phyloP scores from a whole-genome alignment of 2,888 invertebrate genomes.

The Drosophila recens region DNA sequence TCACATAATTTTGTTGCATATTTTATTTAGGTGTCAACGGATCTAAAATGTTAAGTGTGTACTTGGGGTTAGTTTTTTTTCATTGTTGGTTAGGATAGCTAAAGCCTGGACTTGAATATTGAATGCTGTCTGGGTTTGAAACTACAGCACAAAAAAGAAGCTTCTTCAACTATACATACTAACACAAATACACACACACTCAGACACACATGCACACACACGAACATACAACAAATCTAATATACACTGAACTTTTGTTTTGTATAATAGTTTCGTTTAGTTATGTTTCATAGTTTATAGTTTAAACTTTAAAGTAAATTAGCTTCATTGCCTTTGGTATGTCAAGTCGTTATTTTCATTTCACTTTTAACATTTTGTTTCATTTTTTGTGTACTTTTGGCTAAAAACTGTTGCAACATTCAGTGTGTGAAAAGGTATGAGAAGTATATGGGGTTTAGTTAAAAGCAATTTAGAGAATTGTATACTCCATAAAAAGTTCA shows the following conservation, averaged over 20 bases:
- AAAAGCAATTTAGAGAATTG: constrained; percentile 6
- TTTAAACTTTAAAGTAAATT: constrained; percentile 70
- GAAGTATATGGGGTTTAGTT: constrained; percentile 32
- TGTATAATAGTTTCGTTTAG: constrained; percentile 36
- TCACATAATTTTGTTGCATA: constrained; percentile 32
- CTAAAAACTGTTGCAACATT: constrained; percentile 46
- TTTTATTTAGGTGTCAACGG: constrained; percentile 47
- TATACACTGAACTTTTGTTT: constrained; percentile 48
- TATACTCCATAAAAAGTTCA: constrained; percentile 33
- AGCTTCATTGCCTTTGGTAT: constrained; percentile 72
- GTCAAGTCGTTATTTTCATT: constrained; percentile 39
- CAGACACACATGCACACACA: constrained; percentile 5
- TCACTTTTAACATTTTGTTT: constrained; percentile 32
- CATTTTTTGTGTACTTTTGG: constrained; percentile 20
- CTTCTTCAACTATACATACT: constrained; percentile 37
- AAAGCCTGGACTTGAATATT: constrained; percentile 57
- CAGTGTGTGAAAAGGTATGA: constrained; percentile 23
- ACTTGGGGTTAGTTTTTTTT: constrained; percentile 2
- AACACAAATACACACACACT: constrained; percentile 7
- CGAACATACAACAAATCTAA: constrained; percentile 44
- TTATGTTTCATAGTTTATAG: constrained; percentile 17
- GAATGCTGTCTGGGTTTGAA: constrained; percentile 21
- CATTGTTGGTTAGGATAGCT: constrained; percentile 28
- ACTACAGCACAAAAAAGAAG: constrained; percentile 55
- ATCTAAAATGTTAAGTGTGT: constrained; percentile 48